These are phyloP conservation scores for Notodonta dromedarius DNA, from an alignment of 2,888 invertebrate genomes.

Conservation along the genomic window DNA sequence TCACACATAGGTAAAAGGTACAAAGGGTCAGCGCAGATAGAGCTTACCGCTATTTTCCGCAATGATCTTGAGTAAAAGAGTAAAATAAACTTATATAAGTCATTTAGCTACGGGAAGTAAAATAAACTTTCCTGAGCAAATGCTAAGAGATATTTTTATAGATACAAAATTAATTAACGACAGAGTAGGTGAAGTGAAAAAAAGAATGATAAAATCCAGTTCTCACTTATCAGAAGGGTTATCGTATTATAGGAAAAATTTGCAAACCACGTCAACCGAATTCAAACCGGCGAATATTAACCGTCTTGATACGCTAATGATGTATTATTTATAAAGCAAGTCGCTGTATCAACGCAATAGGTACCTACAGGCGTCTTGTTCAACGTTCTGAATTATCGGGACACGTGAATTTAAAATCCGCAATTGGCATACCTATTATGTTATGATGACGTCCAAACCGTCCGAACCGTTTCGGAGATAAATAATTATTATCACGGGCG, in stretches of 20 bases:
- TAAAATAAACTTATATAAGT: no score
- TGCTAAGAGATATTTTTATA: no score
- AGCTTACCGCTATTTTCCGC: no score
- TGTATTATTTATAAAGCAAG: constrained; percentile 12
- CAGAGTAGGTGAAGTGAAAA: neutral
- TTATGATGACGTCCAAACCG: neutral
- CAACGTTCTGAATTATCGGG: neutral
- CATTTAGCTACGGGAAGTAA: no score
- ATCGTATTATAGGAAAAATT: constrained; percentile 11
- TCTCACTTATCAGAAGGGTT: constrained; percentile 13
- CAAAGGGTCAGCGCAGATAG: no score
- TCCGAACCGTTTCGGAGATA: constrained; percentile 7
- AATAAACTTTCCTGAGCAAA: no score
- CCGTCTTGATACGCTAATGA: constrained; percentile 10
- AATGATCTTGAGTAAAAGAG: no score
- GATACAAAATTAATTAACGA: no score
- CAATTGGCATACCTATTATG: neutral
- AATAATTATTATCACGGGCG: constrained; percentile 4
- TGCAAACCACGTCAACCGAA: constrained; percentile 5
- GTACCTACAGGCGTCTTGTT: neutral
- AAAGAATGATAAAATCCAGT: constrained; percentile 2
- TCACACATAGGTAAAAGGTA: no score
- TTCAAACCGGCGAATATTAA: constrained; percentile 9
- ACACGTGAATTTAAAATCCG: neutral
- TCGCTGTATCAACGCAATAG: neutral